Base-by-base conservation (phyloP, 2,797 vertebrate genomes). In the Lateolabrax maculatus region DNA sequence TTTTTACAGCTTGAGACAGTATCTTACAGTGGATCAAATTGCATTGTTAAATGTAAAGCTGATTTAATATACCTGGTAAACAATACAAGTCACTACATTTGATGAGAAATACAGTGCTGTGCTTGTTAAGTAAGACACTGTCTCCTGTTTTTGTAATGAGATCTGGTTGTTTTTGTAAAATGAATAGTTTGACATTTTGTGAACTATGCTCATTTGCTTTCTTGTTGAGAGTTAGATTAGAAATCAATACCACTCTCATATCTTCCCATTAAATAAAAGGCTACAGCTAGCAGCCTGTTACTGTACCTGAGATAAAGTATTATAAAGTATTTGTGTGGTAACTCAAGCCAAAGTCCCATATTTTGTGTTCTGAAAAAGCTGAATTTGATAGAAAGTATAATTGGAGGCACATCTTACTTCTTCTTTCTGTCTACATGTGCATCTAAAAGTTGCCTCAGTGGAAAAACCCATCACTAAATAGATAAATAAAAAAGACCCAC, bases 401-500 rank as follows among this genome's bases (percentile, higher is more conserved):
- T 15, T 51, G 15, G 5, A 29, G 21, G 36, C 13, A 4, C 25
- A 21, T 37, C 21, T 23, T 25, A 36, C 34, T 39, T 49, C 2
- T 43, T 10, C 18, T 23, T 2, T 2, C 5, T 60, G 7, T 16
- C 4, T 44, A 36, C 51, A 34, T 53, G 56, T 55, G 34, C 7
- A n/a, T 67, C 15, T 61, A 21, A 39, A 46, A n/a, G 46, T 34
- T 21, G 21, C 25, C 51, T 41, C n/a, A 29, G 15, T 44, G 10
- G 19, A n/a, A 41, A 61, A 39, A 23, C 21, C 15, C 16, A 19
- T 18, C 52, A 66, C 16, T 46, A 55, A 18, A 19, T 18, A 43
- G 4, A 56, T 65, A 31, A 58, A 69, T 52, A 84, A 57, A 76
- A n/a, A 57, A 73, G 25, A 71, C 21, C 11, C n/a, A 63, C 52